Percentiles rank a stretch among this genome's conserved stretches.
These are phyloP conservation scores for Trichonephila clavipes DNA, from an alignment of 1,140 invertebrate genomes.

Conservation along the genomic window DNA sequence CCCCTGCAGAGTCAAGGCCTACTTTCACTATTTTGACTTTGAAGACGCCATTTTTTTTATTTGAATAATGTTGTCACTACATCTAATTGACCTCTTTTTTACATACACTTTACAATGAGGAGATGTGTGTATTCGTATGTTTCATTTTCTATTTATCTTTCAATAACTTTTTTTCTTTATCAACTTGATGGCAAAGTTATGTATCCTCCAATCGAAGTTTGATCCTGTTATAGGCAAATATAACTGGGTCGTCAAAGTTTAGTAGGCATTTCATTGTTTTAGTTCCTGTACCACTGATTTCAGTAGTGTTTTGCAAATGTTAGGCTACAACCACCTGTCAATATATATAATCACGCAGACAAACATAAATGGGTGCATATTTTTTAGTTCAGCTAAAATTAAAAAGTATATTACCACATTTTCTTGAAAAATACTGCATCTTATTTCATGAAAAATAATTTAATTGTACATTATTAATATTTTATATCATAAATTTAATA, in stretches of 20 bases:
- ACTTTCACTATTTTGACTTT: conserved; percentile 28
- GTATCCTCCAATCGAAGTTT: not conserved
- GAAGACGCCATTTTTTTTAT: conserved; percentile 18
- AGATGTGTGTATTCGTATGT: conserved; percentile 23
- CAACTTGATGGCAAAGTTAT: not conserved
- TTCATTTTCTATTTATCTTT: not conserved
- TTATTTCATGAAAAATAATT: too few species aligned
- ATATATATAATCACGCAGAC: not conserved
- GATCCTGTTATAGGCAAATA: not conserved
- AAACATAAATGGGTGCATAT: not conserved
- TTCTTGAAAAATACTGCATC: too few species aligned
- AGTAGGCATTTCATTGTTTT: not conserved
- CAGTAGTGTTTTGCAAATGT: conserved; percentile 4
- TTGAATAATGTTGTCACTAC: conserved; percentile 65
- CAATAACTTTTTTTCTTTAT: not conserved
- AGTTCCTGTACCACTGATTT: not conserved
- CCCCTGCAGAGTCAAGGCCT: conserved; percentile 43
- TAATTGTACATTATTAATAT: too few species aligned
- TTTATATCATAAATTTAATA: too few species aligned
- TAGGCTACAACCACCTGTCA: not conserved
- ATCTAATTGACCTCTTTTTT: conserved; percentile 70
- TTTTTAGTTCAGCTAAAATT: not conserved
- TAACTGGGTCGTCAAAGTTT: conserved; percentile 7
- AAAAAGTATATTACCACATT: too few species aligned
- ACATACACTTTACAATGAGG: conserved; percentile 1